These are phyloP conservation scores for Tipula confusa DNA, from an alignment of 2,888 invertebrate species.

Conservation along the genomic window DNA sequence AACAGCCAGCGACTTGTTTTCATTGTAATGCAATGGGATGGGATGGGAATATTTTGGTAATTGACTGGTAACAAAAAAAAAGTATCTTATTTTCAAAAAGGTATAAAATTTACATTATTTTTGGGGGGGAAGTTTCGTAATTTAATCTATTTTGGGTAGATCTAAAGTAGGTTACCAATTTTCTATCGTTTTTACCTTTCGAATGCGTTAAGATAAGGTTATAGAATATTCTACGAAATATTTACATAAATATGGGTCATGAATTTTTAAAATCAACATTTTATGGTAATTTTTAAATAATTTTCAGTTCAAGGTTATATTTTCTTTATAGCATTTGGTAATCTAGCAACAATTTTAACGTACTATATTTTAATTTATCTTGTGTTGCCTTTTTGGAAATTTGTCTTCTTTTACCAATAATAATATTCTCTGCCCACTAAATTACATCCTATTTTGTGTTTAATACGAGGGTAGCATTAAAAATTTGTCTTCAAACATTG, in stretches of 20 bases:
- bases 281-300: background rate
- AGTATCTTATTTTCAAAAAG: background rate
- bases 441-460: background rate
- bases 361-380: too few species aligned
- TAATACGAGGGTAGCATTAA: background rate
- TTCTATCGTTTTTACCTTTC: background rate
- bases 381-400: background rate
- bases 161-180: background rate
- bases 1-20: too few species aligned
- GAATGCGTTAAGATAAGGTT: background rate
- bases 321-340: background rate
- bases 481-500: background rate
- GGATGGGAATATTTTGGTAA: too few species aligned
- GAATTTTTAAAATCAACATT: background rate
- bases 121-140: background rate
- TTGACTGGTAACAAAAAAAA: background rate
- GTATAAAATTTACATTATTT: background rate
- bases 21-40: too few species aligned
- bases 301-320: background rate
- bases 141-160: background rate
- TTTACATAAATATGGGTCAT: constrained; percentile 3
- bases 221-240: background rate
- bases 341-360: background rate
- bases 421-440: background rate
- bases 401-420: background rate